A percentile compares a stretch with the other conserved stretches of the same genome.
phyloP scores from a whole-genome alignment of 2,113 vertebrate genomes.

The Cairina moschata region DNA sequence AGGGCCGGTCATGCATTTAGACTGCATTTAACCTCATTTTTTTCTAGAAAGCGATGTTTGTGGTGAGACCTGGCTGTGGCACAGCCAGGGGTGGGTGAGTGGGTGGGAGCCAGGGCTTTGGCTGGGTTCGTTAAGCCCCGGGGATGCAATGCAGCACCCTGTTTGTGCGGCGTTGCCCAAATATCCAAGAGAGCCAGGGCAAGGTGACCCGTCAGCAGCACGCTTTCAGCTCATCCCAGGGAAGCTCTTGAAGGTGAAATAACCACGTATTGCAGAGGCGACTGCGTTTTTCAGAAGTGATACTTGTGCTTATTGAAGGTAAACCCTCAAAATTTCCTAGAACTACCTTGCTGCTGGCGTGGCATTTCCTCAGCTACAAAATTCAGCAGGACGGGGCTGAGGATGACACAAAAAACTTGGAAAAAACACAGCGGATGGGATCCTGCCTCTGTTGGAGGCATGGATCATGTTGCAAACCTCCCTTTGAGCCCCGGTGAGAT shows the following conservation, averaged over 20 bases:
- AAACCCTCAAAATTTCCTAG: not conserved
- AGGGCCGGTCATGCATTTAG: not conserved
- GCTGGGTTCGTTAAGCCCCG: accelerated
- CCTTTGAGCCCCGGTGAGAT: accelerated
- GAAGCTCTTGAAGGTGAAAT: not conserved
- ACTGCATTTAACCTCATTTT: accelerated
- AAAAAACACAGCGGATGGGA: not conserved
- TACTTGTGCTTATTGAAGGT: not conserved
- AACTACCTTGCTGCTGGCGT: not conserved
- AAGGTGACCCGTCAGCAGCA: not conserved
- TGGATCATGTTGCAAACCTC: not conserved
- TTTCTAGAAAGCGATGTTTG: not conserved
- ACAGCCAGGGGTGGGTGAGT: not conserved
- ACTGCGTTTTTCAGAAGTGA: not conserved
- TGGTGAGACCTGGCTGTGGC: not conserved
- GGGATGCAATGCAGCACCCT: not conserved
- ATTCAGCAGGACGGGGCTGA: not conserved
- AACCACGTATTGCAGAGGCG: not conserved
- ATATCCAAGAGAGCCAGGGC: too few relatives aligned
- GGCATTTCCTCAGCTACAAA: not conserved
- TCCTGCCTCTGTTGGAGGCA: not conserved
- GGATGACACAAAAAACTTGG: not conserved
- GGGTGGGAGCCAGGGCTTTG: not conserved
- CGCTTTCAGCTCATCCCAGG: not conserved
- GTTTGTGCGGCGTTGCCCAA: not conserved